Evolutionary conservation across 1,140 invertebrate genomes (phyloP).

Genomic region (Aphelinus atriplicis): DNA sequence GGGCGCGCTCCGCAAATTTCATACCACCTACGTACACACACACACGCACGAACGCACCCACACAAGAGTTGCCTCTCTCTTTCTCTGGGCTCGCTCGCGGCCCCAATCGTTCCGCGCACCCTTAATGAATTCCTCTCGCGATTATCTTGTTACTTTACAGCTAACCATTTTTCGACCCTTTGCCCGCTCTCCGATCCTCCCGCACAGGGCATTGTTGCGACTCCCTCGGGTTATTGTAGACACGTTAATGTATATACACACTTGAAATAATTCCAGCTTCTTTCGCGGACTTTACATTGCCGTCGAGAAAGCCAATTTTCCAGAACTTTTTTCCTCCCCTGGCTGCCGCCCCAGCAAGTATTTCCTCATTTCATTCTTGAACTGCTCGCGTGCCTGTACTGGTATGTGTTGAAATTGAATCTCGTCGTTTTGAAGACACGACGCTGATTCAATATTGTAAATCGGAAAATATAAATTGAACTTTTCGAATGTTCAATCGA

Average conservation of each 20-base stretch:
- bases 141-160: constrained; percentile 34
- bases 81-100: neutral
- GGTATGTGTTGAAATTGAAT: too few relatives aligned
- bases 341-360: too few relatives aligned
- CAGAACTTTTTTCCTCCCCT: too few relatives aligned
- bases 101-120: constrained; percentile 11
- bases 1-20: constrained; percentile 19
- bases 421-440: too few relatives aligned
- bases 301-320: too few relatives aligned
- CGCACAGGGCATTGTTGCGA: neutral
- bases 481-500: too few relatives aligned
- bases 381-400: too few relatives aligned
- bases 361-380: too few relatives aligned
- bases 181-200: neutral
- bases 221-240: too few relatives aligned
- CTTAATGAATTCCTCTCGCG: constrained; percentile 35
- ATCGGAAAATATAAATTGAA: too few relatives aligned
- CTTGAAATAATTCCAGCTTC: neutral
- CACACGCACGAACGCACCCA: neutral
- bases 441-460: too few relatives aligned
- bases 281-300: too few relatives aligned
- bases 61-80: neutral
- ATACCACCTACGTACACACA: constrained; percentile 8
- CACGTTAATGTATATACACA: neutral
- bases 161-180: constrained; percentile 28